Conservation (phyloP, 2,113 vertebrate species). For the Gavialis gangeticus region DNA sequence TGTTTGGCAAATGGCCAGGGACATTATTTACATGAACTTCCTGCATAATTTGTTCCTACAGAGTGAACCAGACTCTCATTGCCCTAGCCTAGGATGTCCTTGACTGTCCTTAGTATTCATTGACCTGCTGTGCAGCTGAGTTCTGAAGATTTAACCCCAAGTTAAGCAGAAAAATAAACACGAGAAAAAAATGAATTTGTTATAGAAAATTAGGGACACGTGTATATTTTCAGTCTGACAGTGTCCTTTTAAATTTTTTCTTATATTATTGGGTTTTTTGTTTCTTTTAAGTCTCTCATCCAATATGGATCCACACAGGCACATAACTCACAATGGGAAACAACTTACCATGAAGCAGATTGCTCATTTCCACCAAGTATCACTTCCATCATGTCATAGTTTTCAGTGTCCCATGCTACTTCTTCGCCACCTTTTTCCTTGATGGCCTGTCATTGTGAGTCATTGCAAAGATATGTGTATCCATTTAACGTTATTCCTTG, state of each 20-base stretch:
- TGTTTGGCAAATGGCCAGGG: background rate
- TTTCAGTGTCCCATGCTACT: background rate
- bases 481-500: background rate
- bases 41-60: background rate
- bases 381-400: conserved; percentile 6
- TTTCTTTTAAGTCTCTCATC: background rate
- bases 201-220: background rate
- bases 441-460: background rate
- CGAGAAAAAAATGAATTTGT: background rate
- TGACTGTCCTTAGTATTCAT: background rate
- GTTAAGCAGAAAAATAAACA: background rate
- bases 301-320: background rate
- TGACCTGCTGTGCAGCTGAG: background rate
- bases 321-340: background rate
- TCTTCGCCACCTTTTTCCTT: background rate
- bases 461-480: background rate
- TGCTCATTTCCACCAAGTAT: background rate
- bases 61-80: background rate
- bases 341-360: background rate
- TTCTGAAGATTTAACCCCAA: background rate
- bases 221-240: conserved; percentile 23
- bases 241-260: conserved; percentile 29
- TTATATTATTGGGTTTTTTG: background rate
- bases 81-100: background rate
- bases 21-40: background rate